Percentiles rank a stretch among this genome's conserved stretches.
Conservation (phyloP, 1,140 invertebrate genomes). For the Zaprionus kolodkinae region DNA sequence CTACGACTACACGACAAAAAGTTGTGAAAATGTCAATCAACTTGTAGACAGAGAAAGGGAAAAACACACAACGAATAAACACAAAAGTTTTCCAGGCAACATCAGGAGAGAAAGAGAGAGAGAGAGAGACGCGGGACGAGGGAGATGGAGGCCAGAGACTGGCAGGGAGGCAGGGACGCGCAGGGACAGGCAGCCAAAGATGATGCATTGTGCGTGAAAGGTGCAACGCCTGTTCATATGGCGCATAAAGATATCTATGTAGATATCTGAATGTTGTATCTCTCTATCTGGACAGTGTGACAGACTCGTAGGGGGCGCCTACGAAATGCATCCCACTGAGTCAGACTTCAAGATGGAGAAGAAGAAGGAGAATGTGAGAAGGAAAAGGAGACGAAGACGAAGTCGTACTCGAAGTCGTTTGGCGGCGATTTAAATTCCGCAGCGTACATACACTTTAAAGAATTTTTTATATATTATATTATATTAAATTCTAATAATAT, state of each 20-base stretch:
- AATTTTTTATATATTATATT: neutral
- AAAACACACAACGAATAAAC: slow-evolving; percentile 36
- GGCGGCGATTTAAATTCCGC: slow-evolving; percentile 70
- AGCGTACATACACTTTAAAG: slow-evolving; percentile 38
- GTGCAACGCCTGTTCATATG: slow-evolving; percentile 54
- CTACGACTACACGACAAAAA: slow-evolving; percentile 72
- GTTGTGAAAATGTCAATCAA: slow-evolving; percentile 83
- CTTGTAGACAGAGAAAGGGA: slow-evolving; percentile 55
- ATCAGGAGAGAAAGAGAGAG: neutral
- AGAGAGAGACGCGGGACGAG: neutral
- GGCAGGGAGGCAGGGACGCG: neutral
- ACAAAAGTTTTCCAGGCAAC: slow-evolving; percentile 73
- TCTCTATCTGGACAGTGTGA: slow-evolving; percentile 75
- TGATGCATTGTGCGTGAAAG: slow-evolving; percentile 83
- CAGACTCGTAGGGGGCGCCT: slow-evolving; percentile 77
- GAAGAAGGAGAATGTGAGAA: neutral
- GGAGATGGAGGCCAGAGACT: no score
- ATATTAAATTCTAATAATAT: no score
- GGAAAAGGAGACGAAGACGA: slow-evolving; percentile 1
- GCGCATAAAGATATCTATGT: slow-evolving; percentile 68
- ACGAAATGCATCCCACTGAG: slow-evolving; percentile 82
- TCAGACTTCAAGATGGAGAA: slow-evolving; percentile 41
- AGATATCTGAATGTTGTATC: slow-evolving; percentile 77
- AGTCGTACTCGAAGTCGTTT: slow-evolving; percentile 1
- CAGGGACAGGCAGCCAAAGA: slow-evolving; percentile 65